phyloP scores from a whole-genome alignment of 2,888 invertebrate genomes.

The Ethmia dodecea region DNA sequence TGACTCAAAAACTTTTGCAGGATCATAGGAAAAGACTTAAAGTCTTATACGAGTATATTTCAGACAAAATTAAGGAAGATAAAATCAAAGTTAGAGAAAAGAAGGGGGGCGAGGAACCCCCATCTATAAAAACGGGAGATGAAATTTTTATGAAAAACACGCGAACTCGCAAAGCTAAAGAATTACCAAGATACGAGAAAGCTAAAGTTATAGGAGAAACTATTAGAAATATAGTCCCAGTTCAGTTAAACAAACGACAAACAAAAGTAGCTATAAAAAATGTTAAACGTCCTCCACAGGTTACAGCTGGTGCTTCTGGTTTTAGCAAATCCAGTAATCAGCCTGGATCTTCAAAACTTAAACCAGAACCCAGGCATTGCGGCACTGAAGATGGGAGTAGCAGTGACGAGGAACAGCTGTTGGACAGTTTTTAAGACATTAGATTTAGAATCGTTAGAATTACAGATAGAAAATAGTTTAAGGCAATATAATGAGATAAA shows the following conservation, averaged over 20 bases:
- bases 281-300: conserved; percentile 15
- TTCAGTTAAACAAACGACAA: conserved; percentile 10
- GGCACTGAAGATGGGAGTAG: conserved; percentile 10
- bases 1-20: no score
- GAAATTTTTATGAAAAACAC: conserved; percentile 19
- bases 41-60: no score
- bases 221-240: conserved; percentile 14
- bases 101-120: conserved; percentile 15
- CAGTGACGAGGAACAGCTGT: conserved; percentile 13
- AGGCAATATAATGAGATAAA: no score
- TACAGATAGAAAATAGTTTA: no score
- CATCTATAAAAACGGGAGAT: conserved; percentile 15
- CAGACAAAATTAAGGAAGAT: no score
- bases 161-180: conserved; percentile 18
- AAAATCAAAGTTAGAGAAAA: no score
- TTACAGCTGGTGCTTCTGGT: conserved; percentile 7
- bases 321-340: conserved; percentile 3
- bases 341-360: conserved; percentile 10
- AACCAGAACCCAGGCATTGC: conserved; percentile 11
- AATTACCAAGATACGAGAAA: conserved; percentile 20
- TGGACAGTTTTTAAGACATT: conserved; percentile 14
- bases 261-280: conserved; percentile 13
- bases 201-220: conserved; percentile 17
- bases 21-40: no score
- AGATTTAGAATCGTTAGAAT: conserved; percentile 13